phyloP scores from a whole-genome alignment of 1,140 invertebrate species.

The Tetraneura akinire region DNA sequence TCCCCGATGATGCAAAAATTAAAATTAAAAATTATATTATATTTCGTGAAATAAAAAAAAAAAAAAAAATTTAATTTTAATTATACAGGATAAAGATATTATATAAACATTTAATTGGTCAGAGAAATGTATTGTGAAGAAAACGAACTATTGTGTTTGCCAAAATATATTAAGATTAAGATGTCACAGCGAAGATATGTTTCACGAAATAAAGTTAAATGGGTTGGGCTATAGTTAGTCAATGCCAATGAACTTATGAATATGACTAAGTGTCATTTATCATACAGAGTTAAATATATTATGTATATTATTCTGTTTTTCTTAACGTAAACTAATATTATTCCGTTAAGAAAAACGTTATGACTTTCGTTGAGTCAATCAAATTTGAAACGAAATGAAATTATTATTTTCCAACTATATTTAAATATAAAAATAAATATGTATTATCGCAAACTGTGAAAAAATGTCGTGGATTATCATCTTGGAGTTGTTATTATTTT shows the following conservation, averaged over 20 bases:
- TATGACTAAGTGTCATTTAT: neutral
- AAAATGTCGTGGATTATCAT: too few species aligned
- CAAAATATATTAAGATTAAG: neutral
- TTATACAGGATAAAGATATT: too few species aligned
- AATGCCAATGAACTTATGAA: neutral
- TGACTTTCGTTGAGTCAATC: neutral
- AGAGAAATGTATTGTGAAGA: neutral
- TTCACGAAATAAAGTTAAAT: neutral
- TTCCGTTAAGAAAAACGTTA: neutral
- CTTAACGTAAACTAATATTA: neutral
- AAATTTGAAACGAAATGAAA: neutral
- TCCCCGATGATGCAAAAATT: too few species aligned
- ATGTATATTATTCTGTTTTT: neutral
- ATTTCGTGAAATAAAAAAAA: too few species aligned
- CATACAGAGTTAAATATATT: too few species aligned
- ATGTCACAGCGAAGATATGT: neutral
- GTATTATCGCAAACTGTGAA: too few species aligned
- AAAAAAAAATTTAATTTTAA: too few species aligned
- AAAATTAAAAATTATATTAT: too few species aligned
- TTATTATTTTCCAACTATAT: too few species aligned
- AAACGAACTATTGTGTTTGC: neutral
- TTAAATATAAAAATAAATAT: too few species aligned
- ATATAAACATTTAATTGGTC: neutral
- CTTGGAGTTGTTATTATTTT: too few species aligned
- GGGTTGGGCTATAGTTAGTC: neutral